A percentile compares a stretch with the other conserved stretches of the same genome.
These are phyloP conservation scores for Danio kyathit DNA, from an alignment of 2,797 vertebrate species.

Conservation along the genomic window DNA sequence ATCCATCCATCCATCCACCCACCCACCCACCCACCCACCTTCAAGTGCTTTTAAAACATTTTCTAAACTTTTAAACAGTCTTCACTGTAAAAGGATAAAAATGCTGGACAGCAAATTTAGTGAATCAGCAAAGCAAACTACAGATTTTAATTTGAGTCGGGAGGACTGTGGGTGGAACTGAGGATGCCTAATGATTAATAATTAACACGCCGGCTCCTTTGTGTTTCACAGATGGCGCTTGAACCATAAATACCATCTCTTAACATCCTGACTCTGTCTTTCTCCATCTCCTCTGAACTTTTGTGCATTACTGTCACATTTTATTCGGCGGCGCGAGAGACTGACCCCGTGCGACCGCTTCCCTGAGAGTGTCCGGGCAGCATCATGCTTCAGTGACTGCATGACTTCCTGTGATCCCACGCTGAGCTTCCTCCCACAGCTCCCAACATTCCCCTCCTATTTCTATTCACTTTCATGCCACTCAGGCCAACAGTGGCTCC, in stretches of 20 bases:
- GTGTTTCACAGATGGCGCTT: constrained; percentile 38
- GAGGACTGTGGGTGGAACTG: constrained; percentile 17
- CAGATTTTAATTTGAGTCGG: background rate
- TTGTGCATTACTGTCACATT: constrained; percentile 45
- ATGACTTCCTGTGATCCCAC: constrained; percentile 34
- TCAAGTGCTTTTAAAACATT: too few relatives aligned
- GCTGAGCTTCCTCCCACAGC: constrained; percentile 24
- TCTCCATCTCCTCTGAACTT: constrained; percentile 36
- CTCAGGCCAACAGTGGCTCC: constrained; percentile 13
- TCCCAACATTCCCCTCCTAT: constrained; percentile 11
- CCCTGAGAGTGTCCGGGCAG: constrained; percentile 13
- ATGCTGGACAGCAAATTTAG: background rate
- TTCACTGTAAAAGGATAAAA: background rate
- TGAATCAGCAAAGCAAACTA: constrained; percentile 14
- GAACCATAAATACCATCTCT: constrained; percentile 29
- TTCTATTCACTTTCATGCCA: constrained; percentile 23
- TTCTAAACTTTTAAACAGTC: too few relatives aligned
- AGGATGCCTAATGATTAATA: constrained; percentile 18
- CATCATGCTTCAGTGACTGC: constrained; percentile 18
- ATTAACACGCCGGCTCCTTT: constrained; percentile 21
- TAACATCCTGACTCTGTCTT: constrained; percentile 22
- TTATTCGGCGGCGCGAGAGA: background rate
- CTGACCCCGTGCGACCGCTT: constrained; percentile 30
- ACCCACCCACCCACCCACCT: background rate
- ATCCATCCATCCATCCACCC: background rate